Evolutionary conservation across 2,797 vertebrate species (phyloP).

Genomic region (Helarctos malayanus): DNA sequence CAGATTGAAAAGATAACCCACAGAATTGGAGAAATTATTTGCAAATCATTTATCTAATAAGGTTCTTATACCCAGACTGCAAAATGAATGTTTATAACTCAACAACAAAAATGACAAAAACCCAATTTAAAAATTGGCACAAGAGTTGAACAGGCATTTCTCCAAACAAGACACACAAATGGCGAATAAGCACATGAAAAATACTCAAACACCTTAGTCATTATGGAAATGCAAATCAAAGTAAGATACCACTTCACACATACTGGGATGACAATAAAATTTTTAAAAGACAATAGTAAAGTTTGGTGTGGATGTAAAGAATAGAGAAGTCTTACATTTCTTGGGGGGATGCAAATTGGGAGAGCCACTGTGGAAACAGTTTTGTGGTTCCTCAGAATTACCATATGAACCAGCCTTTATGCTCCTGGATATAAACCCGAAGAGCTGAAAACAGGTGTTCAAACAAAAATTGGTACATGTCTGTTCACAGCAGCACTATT

Average conservation of each 20-base stretch:
- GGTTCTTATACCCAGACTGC: not conserved
- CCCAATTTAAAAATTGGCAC: not conserved
- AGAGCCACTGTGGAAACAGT: not conserved
- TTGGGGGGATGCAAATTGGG: not conserved
- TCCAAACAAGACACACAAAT: conserved; percentile 28
- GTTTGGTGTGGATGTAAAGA: not conserved
- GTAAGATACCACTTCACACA: not conserved
- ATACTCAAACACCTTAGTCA: not conserved
- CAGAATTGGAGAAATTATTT: not conserved
- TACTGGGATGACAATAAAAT: not conserved
- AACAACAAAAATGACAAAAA: not conserved
- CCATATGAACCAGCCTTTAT: not conserved
- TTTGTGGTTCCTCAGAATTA: not conserved
- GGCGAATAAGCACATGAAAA: not conserved
- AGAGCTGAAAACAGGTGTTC: not conserved
- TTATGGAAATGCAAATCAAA: not conserved
- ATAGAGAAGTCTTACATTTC: not conserved
- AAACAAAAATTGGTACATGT: not conserved
- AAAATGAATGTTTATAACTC: not conserved
- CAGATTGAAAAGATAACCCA: not conserved
- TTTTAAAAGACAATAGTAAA: not conserved
- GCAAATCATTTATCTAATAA: not conserved
- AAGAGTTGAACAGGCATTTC: not conserved
- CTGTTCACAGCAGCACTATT: not conserved
- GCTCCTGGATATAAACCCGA: not conserved